Conservation (phyloP, 2,113 vertebrate genomes). For the Carassius auratus region DNA sequence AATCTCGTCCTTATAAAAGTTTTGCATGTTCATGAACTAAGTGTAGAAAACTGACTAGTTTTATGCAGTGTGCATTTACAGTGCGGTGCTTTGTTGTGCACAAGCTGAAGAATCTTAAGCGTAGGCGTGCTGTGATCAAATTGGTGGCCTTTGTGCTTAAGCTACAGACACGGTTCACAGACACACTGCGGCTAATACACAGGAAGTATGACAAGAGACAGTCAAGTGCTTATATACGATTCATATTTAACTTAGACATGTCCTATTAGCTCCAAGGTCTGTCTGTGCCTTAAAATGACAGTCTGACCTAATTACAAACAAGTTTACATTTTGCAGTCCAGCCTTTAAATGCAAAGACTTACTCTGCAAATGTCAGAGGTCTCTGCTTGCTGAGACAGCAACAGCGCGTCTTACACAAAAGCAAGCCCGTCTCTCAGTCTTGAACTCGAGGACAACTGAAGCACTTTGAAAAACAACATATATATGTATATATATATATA, state of each 20-base stretch:
- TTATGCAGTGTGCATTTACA: background rate
- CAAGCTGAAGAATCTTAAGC: slow-evolving; percentile 24
- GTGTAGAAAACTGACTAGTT: background rate
- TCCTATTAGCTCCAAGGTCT: background rate
- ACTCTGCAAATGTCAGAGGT: slow-evolving; percentile 21
- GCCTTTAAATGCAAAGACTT: background rate
- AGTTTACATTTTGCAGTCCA: slow-evolving; percentile 7
- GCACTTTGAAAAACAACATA: background rate
- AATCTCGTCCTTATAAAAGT: background rate
- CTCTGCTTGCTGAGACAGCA: slow-evolving; percentile 12
- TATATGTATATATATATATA: too few species aligned
- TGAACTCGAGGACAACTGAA: background rate
- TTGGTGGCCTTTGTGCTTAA: background rate
- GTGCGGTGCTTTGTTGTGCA: background rate
- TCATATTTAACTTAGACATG: background rate
- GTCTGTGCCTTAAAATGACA: background rate
- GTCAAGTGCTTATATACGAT: background rate
- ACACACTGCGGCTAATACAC: background rate
- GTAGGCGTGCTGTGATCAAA: slow-evolving; percentile 40
- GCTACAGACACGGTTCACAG: background rate
- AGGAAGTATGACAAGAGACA: background rate
- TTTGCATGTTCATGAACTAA: background rate
- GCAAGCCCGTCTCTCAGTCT: too few species aligned
- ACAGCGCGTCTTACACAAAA: background rate
- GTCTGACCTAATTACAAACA: background rate